Base-by-base conservation (phyloP, 64 coral and sea anemone genomes). In the Stichodactyla mertensii region DNA sequence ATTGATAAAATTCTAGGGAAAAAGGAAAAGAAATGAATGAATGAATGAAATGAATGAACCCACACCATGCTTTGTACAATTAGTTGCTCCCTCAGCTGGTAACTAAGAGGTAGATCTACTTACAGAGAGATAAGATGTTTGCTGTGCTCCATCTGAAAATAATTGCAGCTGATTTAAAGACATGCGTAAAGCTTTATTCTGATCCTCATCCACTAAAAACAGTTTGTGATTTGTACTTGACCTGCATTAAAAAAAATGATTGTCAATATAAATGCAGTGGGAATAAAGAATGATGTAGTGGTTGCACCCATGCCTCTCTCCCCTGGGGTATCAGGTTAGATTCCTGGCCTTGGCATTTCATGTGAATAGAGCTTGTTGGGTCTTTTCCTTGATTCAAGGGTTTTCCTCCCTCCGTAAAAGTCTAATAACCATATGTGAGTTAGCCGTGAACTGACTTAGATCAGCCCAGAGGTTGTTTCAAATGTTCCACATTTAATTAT, bases 161-260 rank as follows among this genome's bases (percentile, higher is more conserved):
- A 98, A 62, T 62, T 94, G 89, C 7, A 98, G 85, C 55, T 98
- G 92, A 82, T 94, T 89, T 86, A 98, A 88, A 7, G 96, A 98
- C 82, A 94, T 87, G 57, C 88, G 85, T 54, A 98, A 86, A 71
- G 96, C 96, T 57, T 74, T 45, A 45, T 45, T 86, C 58, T 98
- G 74, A 51, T 94, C 92, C 77, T 87, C 85, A 22, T 87, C 93
- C 14, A 94, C 96, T 61, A 93, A 84, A 84, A 88, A 94, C 52
- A 98, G 57, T 52, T 98, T 98, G 27, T 88, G 82, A 27, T 98
- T 98, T 5, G 86, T 88, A 11, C 88, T 61, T 67, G 96, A 94
- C 69, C 96, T 98, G 26, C 22, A 81, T 23, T 7, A 16, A 10
- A 51, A 78, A 78, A 12, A 78, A 5, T 45, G 1, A 4, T 45